Evolutionary conservation across 2,797 vertebrate genomes (phyloP).

Genomic region (Acanthis flammea): DNA sequence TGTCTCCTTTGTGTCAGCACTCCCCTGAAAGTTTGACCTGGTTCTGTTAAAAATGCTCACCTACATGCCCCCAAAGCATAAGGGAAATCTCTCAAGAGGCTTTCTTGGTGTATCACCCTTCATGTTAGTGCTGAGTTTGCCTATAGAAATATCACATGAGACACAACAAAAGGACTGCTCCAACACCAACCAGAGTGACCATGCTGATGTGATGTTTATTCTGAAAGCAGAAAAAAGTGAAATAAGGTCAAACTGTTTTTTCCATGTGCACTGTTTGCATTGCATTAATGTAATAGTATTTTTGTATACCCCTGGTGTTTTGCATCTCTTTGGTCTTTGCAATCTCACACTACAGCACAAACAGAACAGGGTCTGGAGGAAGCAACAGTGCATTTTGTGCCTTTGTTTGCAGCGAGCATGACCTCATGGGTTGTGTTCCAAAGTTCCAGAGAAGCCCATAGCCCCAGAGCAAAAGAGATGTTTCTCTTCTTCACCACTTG

Average conservation of each 20-base stretch:
- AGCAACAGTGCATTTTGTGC: background rate
- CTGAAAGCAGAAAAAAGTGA: background rate
- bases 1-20: fast-evolving
- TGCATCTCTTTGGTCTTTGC: background rate
- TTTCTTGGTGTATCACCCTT: background rate
- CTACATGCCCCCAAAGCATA: background rate
- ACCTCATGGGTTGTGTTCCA: background rate
- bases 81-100: background rate
- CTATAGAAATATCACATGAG: fast-evolving
- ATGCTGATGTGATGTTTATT: background rate
- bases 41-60: background rate
- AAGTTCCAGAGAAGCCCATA: background rate
- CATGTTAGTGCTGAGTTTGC: background rate
- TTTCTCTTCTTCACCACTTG: background rate
- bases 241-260: background rate
- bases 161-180: background rate
- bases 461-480: background rate
- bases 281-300: background rate
- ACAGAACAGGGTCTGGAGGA: background rate
- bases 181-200: background rate
- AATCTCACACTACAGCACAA: background rate
- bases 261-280: fast-evolving
- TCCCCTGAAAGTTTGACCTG: background rate
- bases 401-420: background rate
- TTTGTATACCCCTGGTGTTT: background rate